Conservation (phyloP, 2,888 invertebrate species). For the Cheilosia scutellata region DNA sequence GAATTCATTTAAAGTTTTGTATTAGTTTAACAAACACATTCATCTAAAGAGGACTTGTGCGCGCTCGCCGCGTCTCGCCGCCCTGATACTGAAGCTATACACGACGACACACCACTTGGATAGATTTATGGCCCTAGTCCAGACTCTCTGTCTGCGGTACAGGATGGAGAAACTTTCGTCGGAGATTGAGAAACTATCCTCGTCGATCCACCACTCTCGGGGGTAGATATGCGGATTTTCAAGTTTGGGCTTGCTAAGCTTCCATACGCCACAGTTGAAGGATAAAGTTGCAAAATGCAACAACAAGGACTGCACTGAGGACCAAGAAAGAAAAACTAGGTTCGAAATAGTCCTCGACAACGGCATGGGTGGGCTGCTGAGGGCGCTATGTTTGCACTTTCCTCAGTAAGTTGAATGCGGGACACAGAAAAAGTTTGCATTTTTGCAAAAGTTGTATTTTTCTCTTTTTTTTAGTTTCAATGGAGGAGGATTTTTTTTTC, state of each 20-base stretch:
- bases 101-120: constrained; percentile 76
- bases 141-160: constrained; percentile 78
- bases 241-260: constrained; percentile 68
- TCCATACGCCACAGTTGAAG: constrained; percentile 55
- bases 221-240: constrained; percentile 55
- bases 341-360: constrained; percentile 62
- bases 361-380: constrained; percentile 2
- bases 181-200: constrained; percentile 76
- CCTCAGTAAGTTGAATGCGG: constrained; percentile 7
- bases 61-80: constrained; percentile 35
- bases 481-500: constrained; percentile 39
- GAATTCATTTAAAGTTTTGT: constrained; percentile 79
- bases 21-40: constrained; percentile 79
- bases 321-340: constrained; percentile 64
- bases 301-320: constrained; percentile 64
- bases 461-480: constrained; percentile 30
- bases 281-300: constrained; percentile 73
- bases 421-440: constrained; percentile 67
- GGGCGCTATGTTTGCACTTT: constrained; percentile 58
- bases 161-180: constrained; percentile 75
- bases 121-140: constrained; percentile 77
- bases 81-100: neutral
- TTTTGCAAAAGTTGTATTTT: constrained; percentile 61
- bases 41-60: constrained; percentile 68
- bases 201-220: constrained; percentile 60